Evolutionary conservation across 2,797 vertebrate species (phyloP).

Genomic region (Pristis pectinata): DNA sequence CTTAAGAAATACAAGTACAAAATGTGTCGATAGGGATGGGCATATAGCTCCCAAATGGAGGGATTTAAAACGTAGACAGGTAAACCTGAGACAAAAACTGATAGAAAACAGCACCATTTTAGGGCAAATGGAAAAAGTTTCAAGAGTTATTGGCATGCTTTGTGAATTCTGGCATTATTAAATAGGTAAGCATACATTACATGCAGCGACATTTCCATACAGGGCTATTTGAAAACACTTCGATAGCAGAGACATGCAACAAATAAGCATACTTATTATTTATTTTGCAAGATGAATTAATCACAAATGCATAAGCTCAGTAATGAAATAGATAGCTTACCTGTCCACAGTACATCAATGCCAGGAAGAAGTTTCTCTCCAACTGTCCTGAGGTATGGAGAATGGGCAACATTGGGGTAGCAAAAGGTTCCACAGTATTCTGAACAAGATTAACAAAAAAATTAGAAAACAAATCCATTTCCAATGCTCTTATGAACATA

Average conservation of each 20-base stretch:
- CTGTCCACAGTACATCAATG: constrained; percentile 94
- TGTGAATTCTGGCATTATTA: neutral
- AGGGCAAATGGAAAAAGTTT: too few relatives aligned
- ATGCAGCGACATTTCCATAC: neutral
- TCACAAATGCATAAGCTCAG: neutral
- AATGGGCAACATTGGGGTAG: constrained; percentile 87
- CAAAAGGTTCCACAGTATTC: constrained; percentile 98
- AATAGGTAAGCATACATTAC: neutral
- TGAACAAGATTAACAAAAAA: constrained; percentile 49
- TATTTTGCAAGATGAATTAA: neutral
- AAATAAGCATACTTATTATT: neutral
- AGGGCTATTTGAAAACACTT: neutral
- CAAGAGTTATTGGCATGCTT: neutral
- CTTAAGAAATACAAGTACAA: too few relatives aligned
- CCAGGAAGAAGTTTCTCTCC: constrained; percentile 91
- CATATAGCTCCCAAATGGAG: too few relatives aligned
- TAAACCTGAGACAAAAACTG: too few relatives aligned
- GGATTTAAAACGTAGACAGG: too few relatives aligned
- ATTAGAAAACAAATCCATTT: neutral
- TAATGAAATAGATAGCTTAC: constrained; percentile 51
- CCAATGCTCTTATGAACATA: neutral
- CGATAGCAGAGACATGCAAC: neutral
- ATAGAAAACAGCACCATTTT: too few relatives aligned
- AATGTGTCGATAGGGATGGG: too few relatives aligned
- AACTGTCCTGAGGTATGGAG: constrained; percentile 87